These are phyloP conservation scores for Xerus inauris DNA, from an alignment of 2,113 vertebrate genomes.

Conservation along the genomic window DNA sequence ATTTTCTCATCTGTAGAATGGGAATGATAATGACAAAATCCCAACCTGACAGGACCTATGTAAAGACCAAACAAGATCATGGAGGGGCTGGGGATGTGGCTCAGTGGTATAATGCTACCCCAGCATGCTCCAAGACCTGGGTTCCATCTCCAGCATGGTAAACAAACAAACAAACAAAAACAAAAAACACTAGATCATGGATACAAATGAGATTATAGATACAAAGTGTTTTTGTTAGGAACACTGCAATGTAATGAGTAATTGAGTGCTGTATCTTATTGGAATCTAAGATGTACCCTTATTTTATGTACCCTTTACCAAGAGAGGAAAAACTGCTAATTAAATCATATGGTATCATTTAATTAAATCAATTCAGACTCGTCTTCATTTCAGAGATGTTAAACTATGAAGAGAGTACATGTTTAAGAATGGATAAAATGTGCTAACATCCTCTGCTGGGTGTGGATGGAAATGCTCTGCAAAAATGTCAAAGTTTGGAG, in stretches of 20 bases:
- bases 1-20: slow-evolving; percentile 57
- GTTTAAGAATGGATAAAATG: slow-evolving; percentile 24
- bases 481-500: neutral
- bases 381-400: neutral
- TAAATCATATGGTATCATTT: neutral
- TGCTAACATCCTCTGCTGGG: neutral
- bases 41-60: neutral
- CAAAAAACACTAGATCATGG: neutral
- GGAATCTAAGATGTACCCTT: neutral
- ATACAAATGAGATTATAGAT: too few relatives aligned
- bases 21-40: neutral
- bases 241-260: neutral
- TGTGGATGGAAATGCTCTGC: neutral
- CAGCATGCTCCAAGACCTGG: neutral
- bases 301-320: neutral
- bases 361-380: slow-evolving; percentile 14
- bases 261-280: neutral
- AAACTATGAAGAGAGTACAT: slow-evolving; percentile 12
- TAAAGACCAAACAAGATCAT: neutral
- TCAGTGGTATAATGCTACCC: neutral
- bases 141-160: neutral
- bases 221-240: neutral
- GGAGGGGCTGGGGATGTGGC: neutral
- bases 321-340: slow-evolving; percentile 23
- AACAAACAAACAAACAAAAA: too few relatives aligned